Base-by-base conservation (phyloP, 2,113 vertebrate genomes). In the Nansenia antarctica region DNA sequence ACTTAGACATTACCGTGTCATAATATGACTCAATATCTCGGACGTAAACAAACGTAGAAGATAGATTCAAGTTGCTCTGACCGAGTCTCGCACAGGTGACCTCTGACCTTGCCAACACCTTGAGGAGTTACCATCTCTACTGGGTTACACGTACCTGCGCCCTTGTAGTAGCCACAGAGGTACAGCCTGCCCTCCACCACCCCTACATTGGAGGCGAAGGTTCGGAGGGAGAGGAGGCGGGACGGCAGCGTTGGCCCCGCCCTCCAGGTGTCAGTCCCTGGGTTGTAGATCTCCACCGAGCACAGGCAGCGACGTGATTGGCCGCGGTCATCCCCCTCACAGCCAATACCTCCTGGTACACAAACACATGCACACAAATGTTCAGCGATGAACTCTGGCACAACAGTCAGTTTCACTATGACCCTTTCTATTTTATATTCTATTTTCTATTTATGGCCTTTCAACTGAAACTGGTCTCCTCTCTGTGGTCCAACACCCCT, bases 281-380 rank as follows among this genome's bases (percentile, higher is more conserved):
- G 89, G 67, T 95, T 96, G 69, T 97, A 96, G 75, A 98, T 95
- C 84, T 97, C 96, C 76, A 98, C 94, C 0, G 82, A 90, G 70
- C 95, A 95, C 1, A 98, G 93, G 65, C 94, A 96, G 70, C 92
- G 91, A 9, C 95, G 92, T 8, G 92, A 93, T 76, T 98, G 96
- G 58, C 96, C 95, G 58, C 72, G 82, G 82, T 98, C 96, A 9
- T 65, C 88, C 45, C 95, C 95, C n/a, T 90, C 73, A 49, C 96
- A 98, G 27, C 96, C 96, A 67, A 98, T 98, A 59, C 96, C 96
- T 77, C 96, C 96, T 98, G 65, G 37, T 64, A 1, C 66, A 49
- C 54, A 80, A 22, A 58, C 53, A 78, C 26, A 75, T 15, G 6
- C 15, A 27, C 29, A 32, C 26, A 67, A 31, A 27, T 26, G 22